Evolutionary conservation across 2,888 invertebrate genomes (phyloP), one percentile per base, ranked within the genome.

Genomic region (Seira ritae): DNA sequence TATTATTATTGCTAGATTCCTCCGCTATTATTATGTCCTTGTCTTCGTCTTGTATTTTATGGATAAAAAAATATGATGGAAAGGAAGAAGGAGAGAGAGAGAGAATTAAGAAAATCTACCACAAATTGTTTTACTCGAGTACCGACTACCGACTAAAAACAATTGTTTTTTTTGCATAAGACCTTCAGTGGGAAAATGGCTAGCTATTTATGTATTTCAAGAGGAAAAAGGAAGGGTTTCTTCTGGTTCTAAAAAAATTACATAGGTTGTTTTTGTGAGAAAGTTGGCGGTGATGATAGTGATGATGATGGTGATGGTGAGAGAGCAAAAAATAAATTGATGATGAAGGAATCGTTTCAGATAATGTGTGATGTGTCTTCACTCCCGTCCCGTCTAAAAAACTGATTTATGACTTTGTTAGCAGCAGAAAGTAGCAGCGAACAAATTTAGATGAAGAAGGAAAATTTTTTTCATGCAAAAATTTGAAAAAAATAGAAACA

Each of bases 341-440:
- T 55, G n/a, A 55, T 68, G 24, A 68, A 76, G 31, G 71, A 69
- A 72, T 66, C 78, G 65, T 76, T 81, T 81, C 67, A 70, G 81
- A 72, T 81, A 81, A 81, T n/a, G 76, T 70, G 50, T 42, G 70
- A 8, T 55, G 55, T 81, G 81, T 81, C 70, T 75, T 81, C 81
- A 76, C 76, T 66, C 3, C 31, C 31, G 31, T 31, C 31, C n/a
- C n/a, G n/a, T n/a, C n/a, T n/a, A n/a, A n/a, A n/a, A n/a, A 65
- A 55, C 80, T 80, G 69, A 80, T 75, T 80, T 80, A 80, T 75
- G 74, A 73, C 74, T 69, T 67, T 31, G 31, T 31, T 31, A 31
- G 31, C 31, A 8, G 8, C 2, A 31, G 2, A 31, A 31, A 31
- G 8, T 31, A 4, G 31, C 8, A 4, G 31, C 3, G 31, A 8